phyloP scores from a whole-genome alignment of 2,113 vertebrate genomes.

The Lagopus muta region DNA sequence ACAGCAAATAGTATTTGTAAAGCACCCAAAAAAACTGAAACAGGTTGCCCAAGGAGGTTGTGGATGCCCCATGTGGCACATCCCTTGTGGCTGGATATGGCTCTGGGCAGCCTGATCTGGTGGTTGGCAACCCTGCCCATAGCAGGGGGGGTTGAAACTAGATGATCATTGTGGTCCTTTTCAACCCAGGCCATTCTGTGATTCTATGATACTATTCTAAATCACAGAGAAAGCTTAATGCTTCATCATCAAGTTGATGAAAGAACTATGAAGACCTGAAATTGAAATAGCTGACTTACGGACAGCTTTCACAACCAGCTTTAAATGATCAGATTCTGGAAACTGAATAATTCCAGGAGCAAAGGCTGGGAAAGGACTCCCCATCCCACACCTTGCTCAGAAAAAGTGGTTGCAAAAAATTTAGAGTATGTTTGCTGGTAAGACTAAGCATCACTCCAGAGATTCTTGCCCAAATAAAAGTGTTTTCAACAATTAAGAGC shows the following conservation, averaged over 20 bases:
- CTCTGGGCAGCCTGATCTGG: too few relatives aligned
- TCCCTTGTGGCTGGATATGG: too few relatives aligned
- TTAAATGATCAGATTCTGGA: neutral
- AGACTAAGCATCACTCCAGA: neutral
- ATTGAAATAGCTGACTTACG: neutral
- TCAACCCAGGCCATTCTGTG: too few relatives aligned
- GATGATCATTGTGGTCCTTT: too few relatives aligned
- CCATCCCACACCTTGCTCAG: conserved; percentile 84
- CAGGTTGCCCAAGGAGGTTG: too few relatives aligned
- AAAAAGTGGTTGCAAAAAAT: conserved; percentile 80
- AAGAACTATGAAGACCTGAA: neutral
- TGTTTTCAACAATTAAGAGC: neutral
- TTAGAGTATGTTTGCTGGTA: neutral
- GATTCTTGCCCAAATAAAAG: neutral
- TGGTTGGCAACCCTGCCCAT: too few relatives aligned
- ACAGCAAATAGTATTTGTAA: neutral
- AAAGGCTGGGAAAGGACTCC: conserved; percentile 82
- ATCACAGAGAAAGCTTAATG: neutral
- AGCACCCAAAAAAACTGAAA: too few relatives aligned
- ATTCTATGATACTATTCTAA: neutral
- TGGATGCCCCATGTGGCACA: too few relatives aligned
- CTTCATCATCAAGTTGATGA: neutral
- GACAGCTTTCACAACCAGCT: neutral
- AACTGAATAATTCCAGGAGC: neutral
- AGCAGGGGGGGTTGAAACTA: too few relatives aligned